Base-by-base conservation (phyloP, 1,140 invertebrate genomes). In the Theocolax elegans region DNA sequence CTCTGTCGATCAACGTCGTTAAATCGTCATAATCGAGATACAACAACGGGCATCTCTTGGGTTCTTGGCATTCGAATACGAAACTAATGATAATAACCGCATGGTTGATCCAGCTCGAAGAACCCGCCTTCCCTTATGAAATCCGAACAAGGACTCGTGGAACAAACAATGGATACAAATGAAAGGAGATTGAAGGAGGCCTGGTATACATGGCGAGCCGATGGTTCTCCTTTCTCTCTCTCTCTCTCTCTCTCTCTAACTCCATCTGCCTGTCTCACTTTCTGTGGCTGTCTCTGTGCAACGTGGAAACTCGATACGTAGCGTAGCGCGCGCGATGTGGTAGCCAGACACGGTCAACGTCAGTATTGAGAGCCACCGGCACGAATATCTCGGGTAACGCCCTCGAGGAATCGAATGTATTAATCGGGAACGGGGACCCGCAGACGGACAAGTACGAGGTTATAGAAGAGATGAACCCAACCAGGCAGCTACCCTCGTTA, bases 401-500 rank as follows among this genome's bases (percentile, higher is more conserved):
- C 44, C 54, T 53, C 10, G 13, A 69, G 58, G 35, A 69, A 69
- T 63, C 35, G 60, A 69, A 63, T 53, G 19, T 62, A 69, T 60
- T 69, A 62, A 69, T 62, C 21, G 67, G 29, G 42, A 51, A 69
- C 27, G 25, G 27, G 25, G 10, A 48, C n/a, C n/a, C 51, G 51
- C 10, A 19, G 51, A 17, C 15, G 17, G 19, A 12, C 21, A 8
- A 46, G 23, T 9, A 7, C 19, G 35, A 2, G 21, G 3, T 12
- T 1, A 25, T 1, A 23, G 6, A 3, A 7, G 21, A 49, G 19
- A 25, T 6, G 4, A 6, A 19, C 1, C 13, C 1, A 19, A 15
- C 2, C 6, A 51, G 7, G 13, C 3, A 12, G 48, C 13, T 9
- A 46, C 53, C 46, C 46, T 69, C 31, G 27, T 42, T 38, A 69